Evolutionary conservation across 2,797 vertebrate species (phyloP).

Genomic region (Steatocranus sp.): DNA sequence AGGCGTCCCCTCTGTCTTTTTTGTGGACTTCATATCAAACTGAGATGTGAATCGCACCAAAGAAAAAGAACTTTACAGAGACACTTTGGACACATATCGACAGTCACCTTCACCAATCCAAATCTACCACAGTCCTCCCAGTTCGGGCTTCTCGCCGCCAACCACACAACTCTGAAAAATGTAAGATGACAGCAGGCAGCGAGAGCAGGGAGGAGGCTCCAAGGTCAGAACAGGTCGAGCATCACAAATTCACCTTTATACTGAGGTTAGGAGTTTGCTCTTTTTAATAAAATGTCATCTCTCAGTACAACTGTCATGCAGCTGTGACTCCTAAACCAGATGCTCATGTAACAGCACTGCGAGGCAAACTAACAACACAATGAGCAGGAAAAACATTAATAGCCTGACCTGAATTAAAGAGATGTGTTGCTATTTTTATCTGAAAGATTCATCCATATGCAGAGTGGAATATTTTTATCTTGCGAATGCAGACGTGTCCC

Average conservation of each 20-base stretch:
- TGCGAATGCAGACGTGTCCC: neutral
- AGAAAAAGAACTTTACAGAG: neutral
- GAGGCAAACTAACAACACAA: neutral
- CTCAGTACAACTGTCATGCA: neutral
- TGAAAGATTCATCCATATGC: neutral
- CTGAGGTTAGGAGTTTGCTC: neutral
- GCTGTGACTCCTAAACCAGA: conserved; percentile 6
- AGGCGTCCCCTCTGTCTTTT: neutral
- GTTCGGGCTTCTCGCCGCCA: neutral
- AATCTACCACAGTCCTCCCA: neutral
- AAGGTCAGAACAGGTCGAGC: neutral
- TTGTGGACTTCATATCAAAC: neutral
- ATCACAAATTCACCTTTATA: neutral
- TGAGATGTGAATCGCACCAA: neutral
- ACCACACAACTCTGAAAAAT: neutral
- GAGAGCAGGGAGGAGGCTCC: neutral
- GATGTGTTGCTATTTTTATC: neutral
- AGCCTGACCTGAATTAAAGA: neutral
- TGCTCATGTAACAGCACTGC: neutral
- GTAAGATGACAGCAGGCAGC: neutral
- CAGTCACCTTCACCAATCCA: neutral
- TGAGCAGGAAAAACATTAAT: neutral
- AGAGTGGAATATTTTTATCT: neutral
- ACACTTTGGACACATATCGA: neutral
- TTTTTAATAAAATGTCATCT: neutral